phyloP scores from a whole-genome alignment of 2,113 vertebrate species.

The Perognathus longimembris region DNA sequence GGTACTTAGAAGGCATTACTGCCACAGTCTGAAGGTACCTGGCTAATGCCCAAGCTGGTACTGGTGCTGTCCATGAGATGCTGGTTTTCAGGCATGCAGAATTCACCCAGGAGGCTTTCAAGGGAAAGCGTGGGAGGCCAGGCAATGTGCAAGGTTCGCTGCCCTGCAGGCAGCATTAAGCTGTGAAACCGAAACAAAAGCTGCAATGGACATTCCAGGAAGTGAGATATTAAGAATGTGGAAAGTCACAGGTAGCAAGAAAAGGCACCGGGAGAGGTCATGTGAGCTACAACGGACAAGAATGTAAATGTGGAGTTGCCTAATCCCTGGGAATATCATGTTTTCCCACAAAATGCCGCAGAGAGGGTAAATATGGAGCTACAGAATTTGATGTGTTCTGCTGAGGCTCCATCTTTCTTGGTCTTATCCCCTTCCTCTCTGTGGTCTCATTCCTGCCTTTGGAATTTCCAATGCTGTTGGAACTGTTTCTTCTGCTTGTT shows the following conservation, averaged over 20 bases:
- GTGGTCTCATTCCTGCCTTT: background rate
- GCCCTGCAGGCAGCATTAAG: background rate
- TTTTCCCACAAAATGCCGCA: background rate
- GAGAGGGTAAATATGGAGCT: background rate
- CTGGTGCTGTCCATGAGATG: background rate
- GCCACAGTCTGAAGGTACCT: background rate
- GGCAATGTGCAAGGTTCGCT: background rate
- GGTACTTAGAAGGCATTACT: background rate
- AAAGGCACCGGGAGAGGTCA: background rate
- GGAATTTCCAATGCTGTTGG: background rate
- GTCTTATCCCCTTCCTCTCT: too few relatives aligned
- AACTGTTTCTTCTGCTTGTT: too few relatives aligned
- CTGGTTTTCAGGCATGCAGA: background rate
- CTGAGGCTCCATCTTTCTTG: background rate
- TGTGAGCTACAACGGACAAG: background rate
- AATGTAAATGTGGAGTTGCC: background rate
- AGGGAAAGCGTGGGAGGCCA: background rate
- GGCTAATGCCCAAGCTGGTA: background rate
- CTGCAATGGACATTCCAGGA: background rate
- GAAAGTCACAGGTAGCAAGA: background rate
- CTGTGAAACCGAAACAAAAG: background rate
- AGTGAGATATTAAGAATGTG: background rate
- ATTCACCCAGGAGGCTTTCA: background rate
- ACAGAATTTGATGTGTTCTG: background rate
- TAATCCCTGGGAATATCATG: background rate